Conservation (phyloP, 2,888 invertebrate species). For the Gymnosoma rotundatum region DNA sequence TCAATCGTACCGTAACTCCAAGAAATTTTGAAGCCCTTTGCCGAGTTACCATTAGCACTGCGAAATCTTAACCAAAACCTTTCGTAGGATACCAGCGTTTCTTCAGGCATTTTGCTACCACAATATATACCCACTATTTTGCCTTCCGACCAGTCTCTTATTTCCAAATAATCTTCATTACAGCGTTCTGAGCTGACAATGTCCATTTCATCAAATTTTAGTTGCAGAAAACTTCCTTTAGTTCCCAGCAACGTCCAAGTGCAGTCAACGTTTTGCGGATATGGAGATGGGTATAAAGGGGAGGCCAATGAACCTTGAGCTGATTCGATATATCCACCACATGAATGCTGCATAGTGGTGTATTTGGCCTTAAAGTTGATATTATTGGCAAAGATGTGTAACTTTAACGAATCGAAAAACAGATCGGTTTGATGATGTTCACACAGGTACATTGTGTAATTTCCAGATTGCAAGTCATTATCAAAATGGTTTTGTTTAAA, state of each 20-base stretch:
- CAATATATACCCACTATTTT: slow-evolving; percentile 89
- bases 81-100: slow-evolving; percentile 84
- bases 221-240: slow-evolving; percentile 87
- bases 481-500: slow-evolving; percentile 52
- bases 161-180: slow-evolving; percentile 92
- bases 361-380: slow-evolving; percentile 81
- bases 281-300: slow-evolving; percentile 87
- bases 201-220: slow-evolving; percentile 87
- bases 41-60: slow-evolving; percentile 83
- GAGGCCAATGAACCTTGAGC: slow-evolving; percentile 86
- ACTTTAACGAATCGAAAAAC: slow-evolving; percentile 69
- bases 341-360: slow-evolving; percentile 83
- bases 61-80: slow-evolving; percentile 91
- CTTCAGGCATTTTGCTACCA: slow-evolving; percentile 84
- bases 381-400: slow-evolving; percentile 70
- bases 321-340: slow-evolving; percentile 87
- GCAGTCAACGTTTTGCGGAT: slow-evolving; percentile 88
- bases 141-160: slow-evolving; percentile 88
- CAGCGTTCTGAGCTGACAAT: slow-evolving; percentile 89
- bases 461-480: slow-evolving; percentile 19
- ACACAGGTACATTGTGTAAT: slow-evolving; percentile 67
- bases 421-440: slow-evolving; percentile 72
- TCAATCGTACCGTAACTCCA: slow-evolving; percentile 86
- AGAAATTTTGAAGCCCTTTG: slow-evolving; percentile 88
- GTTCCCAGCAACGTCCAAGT: slow-evolving; percentile 87